These are phyloP conservation scores for Dryomyza anilis DNA, from an alignment of 2,888 invertebrate species.

Conservation along the genomic window DNA sequence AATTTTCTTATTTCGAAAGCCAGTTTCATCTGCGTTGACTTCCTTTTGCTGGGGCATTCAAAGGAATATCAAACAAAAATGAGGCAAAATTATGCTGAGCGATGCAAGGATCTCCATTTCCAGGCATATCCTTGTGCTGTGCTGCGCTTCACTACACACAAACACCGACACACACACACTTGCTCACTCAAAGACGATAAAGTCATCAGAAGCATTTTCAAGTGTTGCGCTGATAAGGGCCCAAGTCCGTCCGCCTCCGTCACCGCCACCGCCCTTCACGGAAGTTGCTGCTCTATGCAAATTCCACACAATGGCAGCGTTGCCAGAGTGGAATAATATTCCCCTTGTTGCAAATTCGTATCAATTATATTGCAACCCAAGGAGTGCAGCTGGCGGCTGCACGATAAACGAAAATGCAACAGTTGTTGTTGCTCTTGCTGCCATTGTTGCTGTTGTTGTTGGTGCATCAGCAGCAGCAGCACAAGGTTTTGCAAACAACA, in stretches of 20 bases:
- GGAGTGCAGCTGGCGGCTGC: slow-evolving; percentile 9
- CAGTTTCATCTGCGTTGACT: slow-evolving; percentile 7
- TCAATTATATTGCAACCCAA: slow-evolving; percentile 28
- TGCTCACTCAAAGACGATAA: slow-evolving; percentile 11
- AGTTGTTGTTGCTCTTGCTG: too few relatives aligned
- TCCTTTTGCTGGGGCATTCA: background rate
- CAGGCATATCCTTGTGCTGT: background rate
- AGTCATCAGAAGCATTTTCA: slow-evolving; percentile 16
- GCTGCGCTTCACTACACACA: background rate
- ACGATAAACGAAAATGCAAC: slow-evolving; percentile 8
- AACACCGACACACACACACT: background rate
- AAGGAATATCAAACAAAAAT: slow-evolving; percentile 5
- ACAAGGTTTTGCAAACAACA: background rate
- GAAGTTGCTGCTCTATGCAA: too few relatives aligned
- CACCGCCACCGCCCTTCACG: too few relatives aligned
- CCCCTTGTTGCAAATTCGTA: slow-evolving; percentile 25
- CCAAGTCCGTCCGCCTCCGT: background rate
- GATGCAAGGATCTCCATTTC: background rate
- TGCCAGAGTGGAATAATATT: slow-evolving; percentile 23
- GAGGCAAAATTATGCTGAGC: slow-evolving; percentile 1
- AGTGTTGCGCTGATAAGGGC: slow-evolving; percentile 18
- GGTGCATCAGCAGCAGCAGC: background rate
- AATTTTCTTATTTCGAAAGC: background rate
- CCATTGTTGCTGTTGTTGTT: too few relatives aligned
- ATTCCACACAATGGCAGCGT: too few relatives aligned